Evolutionary conservation across 2,113 vertebrate genomes (phyloP).

Genomic region (Chascanopsetta lugubris): DNA sequence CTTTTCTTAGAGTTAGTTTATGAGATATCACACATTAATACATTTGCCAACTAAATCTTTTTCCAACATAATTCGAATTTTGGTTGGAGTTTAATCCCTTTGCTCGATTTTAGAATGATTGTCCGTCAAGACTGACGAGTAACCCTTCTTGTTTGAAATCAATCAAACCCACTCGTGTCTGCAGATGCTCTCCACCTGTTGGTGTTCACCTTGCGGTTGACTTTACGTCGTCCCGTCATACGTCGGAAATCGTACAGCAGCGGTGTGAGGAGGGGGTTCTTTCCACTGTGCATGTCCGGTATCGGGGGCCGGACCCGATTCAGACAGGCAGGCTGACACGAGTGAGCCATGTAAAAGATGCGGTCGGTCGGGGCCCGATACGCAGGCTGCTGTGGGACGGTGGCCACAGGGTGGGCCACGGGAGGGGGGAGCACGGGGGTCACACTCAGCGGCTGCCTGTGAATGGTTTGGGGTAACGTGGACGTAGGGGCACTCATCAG

Average conservation of each 20-base stretch:
- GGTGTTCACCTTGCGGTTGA: slow-evolving; percentile 89
- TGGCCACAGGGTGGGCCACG: slow-evolving; percentile 72
- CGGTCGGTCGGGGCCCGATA: slow-evolving; percentile 94
- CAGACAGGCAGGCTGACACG: slow-evolving; percentile 88
- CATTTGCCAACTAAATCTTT: no score
- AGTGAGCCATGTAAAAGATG: slow-evolving; percentile 91
- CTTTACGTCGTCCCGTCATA: slow-evolving; percentile 91
- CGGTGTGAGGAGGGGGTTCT: slow-evolving; percentile 93
- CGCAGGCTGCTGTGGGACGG: slow-evolving; percentile 85
- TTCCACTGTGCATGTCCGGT: slow-evolving; percentile 84
- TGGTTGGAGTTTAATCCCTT: no score
- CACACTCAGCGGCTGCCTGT: slow-evolving; percentile 27
- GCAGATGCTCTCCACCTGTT: no score
- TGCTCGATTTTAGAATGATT: no score
- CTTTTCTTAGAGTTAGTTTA: no score
- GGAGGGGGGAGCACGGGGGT: slow-evolving; percentile 24
- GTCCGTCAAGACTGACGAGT: no score
- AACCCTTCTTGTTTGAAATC: no score
- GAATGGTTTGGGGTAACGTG: slow-evolving; percentile 24
- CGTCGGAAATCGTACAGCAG: slow-evolving; percentile 94
- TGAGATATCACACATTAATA: no score
- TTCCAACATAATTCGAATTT: no score
- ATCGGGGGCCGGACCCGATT: slow-evolving; percentile 83
- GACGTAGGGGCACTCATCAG: background rate
- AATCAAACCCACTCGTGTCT: background rate